Percentiles rank a stretch among this genome's conserved stretches.
Conservation (phyloP, 2,888 invertebrate species). For the Eupithecia vulgata region DNA sequence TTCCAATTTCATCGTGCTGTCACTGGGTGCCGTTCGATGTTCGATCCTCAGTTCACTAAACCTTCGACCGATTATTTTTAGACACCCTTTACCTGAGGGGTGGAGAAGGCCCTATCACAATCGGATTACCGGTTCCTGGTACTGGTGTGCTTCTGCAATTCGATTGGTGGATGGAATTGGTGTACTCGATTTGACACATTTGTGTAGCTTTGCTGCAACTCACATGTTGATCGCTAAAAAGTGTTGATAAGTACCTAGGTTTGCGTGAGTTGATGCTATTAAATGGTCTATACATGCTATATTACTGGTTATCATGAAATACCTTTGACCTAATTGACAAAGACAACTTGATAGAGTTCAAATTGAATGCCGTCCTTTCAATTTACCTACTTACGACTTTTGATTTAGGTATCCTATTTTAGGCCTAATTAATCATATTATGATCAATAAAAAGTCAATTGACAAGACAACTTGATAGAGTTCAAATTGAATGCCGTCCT, state of each 20-base stretch:
- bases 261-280: background rate
- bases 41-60: conserved; percentile 33
- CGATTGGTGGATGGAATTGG: background rate
- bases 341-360: background rate
- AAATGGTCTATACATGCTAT: background rate
- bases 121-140: conserved; percentile 40
- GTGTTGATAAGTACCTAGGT: background rate
- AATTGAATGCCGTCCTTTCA: background rate
- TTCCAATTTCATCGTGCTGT: conserved; percentile 18
- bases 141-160: conserved; percentile 22
- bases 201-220: background rate
- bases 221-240: conserved; percentile 1
- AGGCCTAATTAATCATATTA: no score
- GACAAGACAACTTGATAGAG: background rate
- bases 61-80: conserved; percentile 38
- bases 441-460: no score
- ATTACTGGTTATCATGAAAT: background rate
- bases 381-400: background rate
- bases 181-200: background rate
- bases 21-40: conserved; percentile 21
- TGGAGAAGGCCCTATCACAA: conserved; percentile 19
- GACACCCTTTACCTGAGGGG: conserved; percentile 27
- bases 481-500: background rate
- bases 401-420: background rate
- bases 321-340: background rate